Evolutionary conservation across 2,888 invertebrate genomes (phyloP), one percentile per base, ranked within the genome.

Genomic region (Volucella bombylans): DNA sequence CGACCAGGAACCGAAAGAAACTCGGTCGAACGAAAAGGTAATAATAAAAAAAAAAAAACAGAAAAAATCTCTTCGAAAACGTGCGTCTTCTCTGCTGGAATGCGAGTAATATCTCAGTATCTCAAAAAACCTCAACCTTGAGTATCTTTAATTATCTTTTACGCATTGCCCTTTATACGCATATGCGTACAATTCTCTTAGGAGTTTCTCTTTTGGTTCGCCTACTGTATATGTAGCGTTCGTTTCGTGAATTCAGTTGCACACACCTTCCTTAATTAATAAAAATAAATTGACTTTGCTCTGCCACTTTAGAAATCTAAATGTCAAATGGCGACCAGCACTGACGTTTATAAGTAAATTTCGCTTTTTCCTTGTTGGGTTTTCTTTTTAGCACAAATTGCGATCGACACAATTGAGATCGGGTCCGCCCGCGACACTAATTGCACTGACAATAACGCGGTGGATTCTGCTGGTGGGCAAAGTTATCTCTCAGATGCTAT

Each of bases 401-500:
- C 68, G 61, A 62, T 52, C 49, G 2, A 31, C 31, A 31, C 31
- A 31, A 31, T 31, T 31, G 31, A 31, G 31, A 31, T 31, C 31
- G 43, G 49, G 14, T 59, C 45, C 38, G 65, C 31, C 50, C 49
- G 52, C 57, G 57, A 45, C 57, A 59, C 41, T 47, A 14, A 79
- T 72, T 59, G 38, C 49, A 78, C 78, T 78, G 38, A 64, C 15
- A 55, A 47, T 23, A 38, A 55, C n/a, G 2, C 38, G 9, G 23
- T 57, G 38, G 68, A 39, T 69, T 61, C 38, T 47, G 38, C 39
- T 38, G 1, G 38, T 45, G 55, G 55, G 55, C 54, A 39, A 57
- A n/a, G 39, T 55, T 71, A 55, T 72, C 64, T 65, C 71, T 71
- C 43, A 18, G 64, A 78, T 72, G 65, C 59, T 50, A 31, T 31